Percentiles rank a stretch among this genome's conserved stretches.
Conservation (phyloP, 1,140 invertebrate genomes). For the Drosophila hydei region DNA sequence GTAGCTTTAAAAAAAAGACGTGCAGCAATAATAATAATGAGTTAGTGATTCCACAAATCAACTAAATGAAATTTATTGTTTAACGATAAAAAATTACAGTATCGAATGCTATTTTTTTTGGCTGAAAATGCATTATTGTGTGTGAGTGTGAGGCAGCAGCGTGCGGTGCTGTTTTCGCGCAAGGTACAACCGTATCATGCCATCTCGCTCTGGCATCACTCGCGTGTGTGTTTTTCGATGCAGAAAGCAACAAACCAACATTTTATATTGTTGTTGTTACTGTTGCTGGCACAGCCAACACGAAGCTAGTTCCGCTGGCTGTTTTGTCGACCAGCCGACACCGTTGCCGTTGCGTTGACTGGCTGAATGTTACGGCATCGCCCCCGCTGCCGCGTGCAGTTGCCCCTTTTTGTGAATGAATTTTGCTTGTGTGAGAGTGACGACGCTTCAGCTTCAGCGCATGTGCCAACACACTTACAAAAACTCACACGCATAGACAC, state of each 20-base stretch:
- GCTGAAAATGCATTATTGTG: constrained; percentile 61
- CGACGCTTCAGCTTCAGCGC: constrained; percentile 65
- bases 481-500: constrained; percentile 20
- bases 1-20: constrained; percentile 23
- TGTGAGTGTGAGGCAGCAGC: constrained; percentile 47
- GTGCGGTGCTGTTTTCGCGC: constrained; percentile 50
- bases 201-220: constrained; percentile 47
- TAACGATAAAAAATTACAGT: constrained; percentile 27
- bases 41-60: constrained; percentile 11
- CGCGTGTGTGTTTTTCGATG: constrained; percentile 59
- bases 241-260: constrained; percentile 63
- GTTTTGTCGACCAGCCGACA: constrained; percentile 25
- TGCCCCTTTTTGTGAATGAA: constrained; percentile 78
- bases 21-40: constrained; percentile 6
- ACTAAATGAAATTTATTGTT: constrained; percentile 18
- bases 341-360: constrained; percentile 33
- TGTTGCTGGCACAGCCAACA: constrained; percentile 46
- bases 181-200: constrained; percentile 42
- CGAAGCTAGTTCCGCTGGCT: constrained; percentile 70
- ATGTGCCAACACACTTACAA: constrained; percentile 55
- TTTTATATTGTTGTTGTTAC: constrained; percentile 53
- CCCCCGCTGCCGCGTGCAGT: constrained; percentile 56
- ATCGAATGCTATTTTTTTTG: constrained; percentile 48
- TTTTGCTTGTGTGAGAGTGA: constrained; percentile 46
- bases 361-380: constrained; percentile 71